Conservation (phyloP, 2,113 vertebrate genomes). For the Drymodes brunneopygia region DNA sequence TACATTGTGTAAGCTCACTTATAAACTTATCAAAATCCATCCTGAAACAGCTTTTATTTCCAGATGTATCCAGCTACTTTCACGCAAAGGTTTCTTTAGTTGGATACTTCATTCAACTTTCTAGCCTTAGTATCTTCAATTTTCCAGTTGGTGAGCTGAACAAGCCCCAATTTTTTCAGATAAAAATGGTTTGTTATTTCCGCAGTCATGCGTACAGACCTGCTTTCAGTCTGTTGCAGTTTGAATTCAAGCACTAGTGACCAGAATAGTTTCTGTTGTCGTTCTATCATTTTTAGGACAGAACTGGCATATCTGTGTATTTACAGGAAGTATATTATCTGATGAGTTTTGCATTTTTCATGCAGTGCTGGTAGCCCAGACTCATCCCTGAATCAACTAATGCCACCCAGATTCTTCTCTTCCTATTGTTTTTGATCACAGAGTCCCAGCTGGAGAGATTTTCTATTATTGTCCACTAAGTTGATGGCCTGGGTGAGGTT, state of each 20-base stretch:
- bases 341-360: neutral
- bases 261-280: neutral
- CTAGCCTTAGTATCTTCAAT: neutral
- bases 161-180: neutral
- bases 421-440: neutral
- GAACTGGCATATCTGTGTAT: neutral
- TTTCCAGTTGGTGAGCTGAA: neutral
- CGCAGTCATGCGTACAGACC: neutral
- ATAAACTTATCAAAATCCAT: neutral
- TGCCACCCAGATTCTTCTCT: neutral
- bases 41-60: neutral
- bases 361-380: neutral
- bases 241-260: neutral
- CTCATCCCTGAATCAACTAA: neutral
- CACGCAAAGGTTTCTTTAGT: neutral
- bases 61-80: neutral
- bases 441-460: neutral
- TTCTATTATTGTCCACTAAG: neutral
- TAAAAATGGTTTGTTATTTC: neutral
- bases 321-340: neutral
- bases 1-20: neutral
- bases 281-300: neutral
- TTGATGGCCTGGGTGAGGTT: neutral
- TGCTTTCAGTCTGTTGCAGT: neutral
- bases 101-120: neutral